Percentiles rank a stretch among this genome's conserved stretches.
phyloP scores from a whole-genome alignment of 2,888 invertebrate genomes.

The Drosophila algonquin region DNA sequence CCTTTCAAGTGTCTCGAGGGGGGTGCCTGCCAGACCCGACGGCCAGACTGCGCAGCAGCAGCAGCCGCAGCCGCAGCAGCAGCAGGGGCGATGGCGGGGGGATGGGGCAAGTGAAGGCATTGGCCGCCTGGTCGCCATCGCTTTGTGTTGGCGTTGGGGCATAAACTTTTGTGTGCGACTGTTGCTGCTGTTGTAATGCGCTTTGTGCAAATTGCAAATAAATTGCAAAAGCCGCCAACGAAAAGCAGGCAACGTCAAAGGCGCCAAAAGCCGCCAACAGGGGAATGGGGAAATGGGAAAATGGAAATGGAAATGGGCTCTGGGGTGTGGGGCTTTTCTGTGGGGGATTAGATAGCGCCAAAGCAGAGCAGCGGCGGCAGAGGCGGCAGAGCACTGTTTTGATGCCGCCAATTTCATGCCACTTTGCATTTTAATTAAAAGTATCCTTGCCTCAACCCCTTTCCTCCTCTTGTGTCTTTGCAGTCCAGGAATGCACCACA shows the following conservation, averaged over 20 bases:
- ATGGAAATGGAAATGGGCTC: too few relatives aligned
- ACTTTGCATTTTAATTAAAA: conserved; percentile 79
- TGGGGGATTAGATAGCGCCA: conserved; percentile 32
- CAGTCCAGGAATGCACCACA: conserved; percentile 88
- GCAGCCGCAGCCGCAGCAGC: neutral
- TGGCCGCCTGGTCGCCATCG: conserved; percentile 60
- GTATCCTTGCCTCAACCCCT: conserved; percentile 11
- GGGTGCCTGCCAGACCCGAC: conserved; percentile 20
- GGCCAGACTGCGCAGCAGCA: neutral
- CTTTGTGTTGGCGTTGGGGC: conserved; percentile 72
- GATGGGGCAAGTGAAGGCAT: conserved; percentile 10
- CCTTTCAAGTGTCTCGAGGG: conserved; percentile 62
- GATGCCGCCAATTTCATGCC: conserved; percentile 60
- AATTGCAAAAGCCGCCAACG: conserved; percentile 59
- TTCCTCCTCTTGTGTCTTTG: conserved; percentile 67
- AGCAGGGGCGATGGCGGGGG: neutral
- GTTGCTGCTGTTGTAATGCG: conserved; percentile 51
- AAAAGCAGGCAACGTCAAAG: conserved; percentile 24
- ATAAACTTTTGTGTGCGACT: conserved; percentile 52
- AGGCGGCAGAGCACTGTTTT: conserved; percentile 12
- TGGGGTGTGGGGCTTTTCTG: neutral
- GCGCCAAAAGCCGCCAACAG: neutral
- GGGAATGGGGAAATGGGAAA: neutral
- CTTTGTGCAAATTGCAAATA: conserved; percentile 74
- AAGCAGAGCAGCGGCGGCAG: conserved; percentile 14